Evolutionary conservation across 1,140 invertebrate genomes (phyloP).

Genomic region (Diorhabda sublineata): DNA sequence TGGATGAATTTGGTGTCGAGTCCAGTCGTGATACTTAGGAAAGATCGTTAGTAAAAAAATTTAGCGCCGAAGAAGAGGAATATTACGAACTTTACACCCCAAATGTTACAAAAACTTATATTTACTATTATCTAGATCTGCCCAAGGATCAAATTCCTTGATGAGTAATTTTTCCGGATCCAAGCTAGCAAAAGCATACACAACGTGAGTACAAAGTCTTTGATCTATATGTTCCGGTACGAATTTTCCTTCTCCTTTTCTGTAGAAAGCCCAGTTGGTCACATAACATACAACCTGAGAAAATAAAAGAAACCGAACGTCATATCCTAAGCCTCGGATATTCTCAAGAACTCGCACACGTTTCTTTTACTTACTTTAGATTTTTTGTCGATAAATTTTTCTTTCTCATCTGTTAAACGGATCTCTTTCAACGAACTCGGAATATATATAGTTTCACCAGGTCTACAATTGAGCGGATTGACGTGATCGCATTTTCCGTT

Average conservation of each 20-base stretch:
- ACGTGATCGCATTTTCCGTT: slow-evolving; percentile 52
- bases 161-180: slow-evolving; percentile 71
- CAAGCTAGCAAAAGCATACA: slow-evolving; percentile 86
- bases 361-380: slow-evolving; percentile 27
- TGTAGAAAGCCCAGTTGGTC: slow-evolving; percentile 84
- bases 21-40: too few relatives aligned
- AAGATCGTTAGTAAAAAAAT: too few relatives aligned
- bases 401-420: slow-evolving; percentile 14
- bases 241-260: slow-evolving; percentile 77
- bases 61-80: not conserved
- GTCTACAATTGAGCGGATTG: slow-evolving; percentile 32
- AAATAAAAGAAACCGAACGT: not conserved
- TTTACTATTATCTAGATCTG: slow-evolving; percentile 80
- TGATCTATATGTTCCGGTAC: slow-evolving; percentile 80
- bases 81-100: slow-evolving; percentile 8
- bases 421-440: slow-evolving; percentile 29
- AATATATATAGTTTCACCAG: slow-evolving; percentile 39
- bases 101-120: slow-evolving; percentile 5
- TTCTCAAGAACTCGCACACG: too few relatives aligned
- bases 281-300: slow-evolving; percentile 74
- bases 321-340: too few relatives aligned
- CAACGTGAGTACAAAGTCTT: slow-evolving; percentile 77
- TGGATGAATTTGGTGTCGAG: too few relatives aligned
- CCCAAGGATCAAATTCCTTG: slow-evolving; percentile 77
- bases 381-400: slow-evolving; percentile 25